Percentiles rank a stretch among this genome's conserved stretches.
phyloP scores from a whole-genome alignment of 2,888 invertebrate genomes.

The Rugalucina vietnamica region DNA sequence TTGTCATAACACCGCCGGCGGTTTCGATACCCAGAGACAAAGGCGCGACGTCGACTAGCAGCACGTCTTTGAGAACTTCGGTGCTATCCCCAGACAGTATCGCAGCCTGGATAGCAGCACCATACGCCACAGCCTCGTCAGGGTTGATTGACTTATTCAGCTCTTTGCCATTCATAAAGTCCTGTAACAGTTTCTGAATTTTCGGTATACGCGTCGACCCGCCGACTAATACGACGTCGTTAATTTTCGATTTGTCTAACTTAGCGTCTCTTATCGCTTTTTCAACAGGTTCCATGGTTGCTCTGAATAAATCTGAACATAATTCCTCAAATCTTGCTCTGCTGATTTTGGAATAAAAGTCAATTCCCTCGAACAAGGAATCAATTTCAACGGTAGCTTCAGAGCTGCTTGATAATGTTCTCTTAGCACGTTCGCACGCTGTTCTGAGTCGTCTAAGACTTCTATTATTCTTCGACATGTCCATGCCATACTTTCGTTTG shows the following conservation, averaged over 20 bases:
- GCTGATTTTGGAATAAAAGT: slow-evolving; percentile 80
- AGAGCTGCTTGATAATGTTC: slow-evolving; percentile 76
- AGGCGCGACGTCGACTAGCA: slow-evolving; percentile 88
- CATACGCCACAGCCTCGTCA: slow-evolving; percentile 96
- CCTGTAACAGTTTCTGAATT: slow-evolving; percentile 79
- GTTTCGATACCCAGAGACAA: slow-evolving; percentile 86
- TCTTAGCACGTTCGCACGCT: slow-evolving; percentile 80
- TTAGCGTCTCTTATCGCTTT: slow-evolving; percentile 91
- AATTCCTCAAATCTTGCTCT: slow-evolving; percentile 81
- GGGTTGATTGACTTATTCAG: slow-evolving; percentile 89
- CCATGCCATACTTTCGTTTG: slow-evolving; percentile 75
- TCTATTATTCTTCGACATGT: slow-evolving; percentile 71
- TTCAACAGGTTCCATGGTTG: slow-evolving; percentile 91
- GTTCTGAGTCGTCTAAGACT: slow-evolving; percentile 78
- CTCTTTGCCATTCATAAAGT: slow-evolving; percentile 78
- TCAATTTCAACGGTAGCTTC: slow-evolving; percentile 80
- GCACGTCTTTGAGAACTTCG: slow-evolving; percentile 91
- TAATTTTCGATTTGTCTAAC: slow-evolving; percentile 90
- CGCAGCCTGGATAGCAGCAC: slow-evolving; percentile 80
- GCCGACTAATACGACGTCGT: slow-evolving; percentile 93
- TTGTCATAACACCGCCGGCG: slow-evolving; percentile 81
- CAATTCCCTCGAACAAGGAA: slow-evolving; percentile 77
- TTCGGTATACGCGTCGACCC: slow-evolving; percentile 84
- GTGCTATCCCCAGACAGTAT: slow-evolving; percentile 90
- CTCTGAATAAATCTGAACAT: slow-evolving; percentile 83